Percentiles rank a stretch among this genome's conserved stretches.
These are phyloP conservation scores for Rhincodon typus DNA, from an alignment of 2,797 vertebrate species.

Conservation along the genomic window DNA sequence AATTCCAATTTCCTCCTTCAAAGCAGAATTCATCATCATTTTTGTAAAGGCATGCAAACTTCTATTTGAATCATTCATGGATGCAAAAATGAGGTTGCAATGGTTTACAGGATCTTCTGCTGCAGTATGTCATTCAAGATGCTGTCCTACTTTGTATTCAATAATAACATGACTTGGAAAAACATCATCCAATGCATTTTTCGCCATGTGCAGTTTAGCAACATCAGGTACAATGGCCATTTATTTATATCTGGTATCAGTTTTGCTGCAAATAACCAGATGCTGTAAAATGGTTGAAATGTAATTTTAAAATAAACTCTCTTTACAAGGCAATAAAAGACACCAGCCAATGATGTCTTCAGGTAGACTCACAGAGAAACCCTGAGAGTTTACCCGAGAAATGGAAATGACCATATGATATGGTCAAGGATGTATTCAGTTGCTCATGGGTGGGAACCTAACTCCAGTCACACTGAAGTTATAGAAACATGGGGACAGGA, in stretches of 20 bases:
- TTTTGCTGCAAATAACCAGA: neutral
- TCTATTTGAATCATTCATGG: neutral
- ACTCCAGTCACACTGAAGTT: neutral
- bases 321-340: neutral
- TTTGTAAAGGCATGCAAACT: neutral
- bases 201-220: neutral
- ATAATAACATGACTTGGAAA: neutral
- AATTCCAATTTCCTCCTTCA: neutral
- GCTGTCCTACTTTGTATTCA: neutral
- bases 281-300: neutral
- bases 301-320: neutral
- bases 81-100: neutral
- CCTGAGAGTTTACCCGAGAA: too few relatives aligned
- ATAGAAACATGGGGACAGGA: neutral
- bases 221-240: neutral
- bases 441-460: neutral
- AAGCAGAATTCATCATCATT: neutral
- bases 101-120: neutral
- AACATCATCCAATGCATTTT: neutral
- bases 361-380: too few relatives aligned
- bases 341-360: too few relatives aligned
- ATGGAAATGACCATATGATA: neutral
- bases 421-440: neutral
- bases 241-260: neutral
- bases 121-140: neutral